Base-by-base conservation (phyloP, 2,888 invertebrate species). In the Tipula lateralis region DNA sequence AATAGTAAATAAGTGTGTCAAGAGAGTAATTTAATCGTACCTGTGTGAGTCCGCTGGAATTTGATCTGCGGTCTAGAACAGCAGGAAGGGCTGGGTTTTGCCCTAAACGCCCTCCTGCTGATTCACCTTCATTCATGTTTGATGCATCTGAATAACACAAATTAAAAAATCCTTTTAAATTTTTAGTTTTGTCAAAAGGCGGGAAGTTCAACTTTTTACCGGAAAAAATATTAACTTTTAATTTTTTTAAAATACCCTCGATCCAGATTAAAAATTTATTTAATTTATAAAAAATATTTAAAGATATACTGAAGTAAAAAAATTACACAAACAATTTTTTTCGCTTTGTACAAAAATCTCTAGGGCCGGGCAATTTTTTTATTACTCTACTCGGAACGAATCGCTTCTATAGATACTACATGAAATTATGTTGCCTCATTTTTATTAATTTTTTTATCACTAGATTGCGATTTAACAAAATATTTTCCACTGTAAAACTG, bases 61-160 rank as follows among this genome's bases (percentile, higher is more conserved):
- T 88, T 89, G 89, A 88, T 89, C 89, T 89, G 89, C 89, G 90
- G 89, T 90, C 89, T 89, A 88, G 88, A 89, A 90, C 90, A 90
- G 90, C 90, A 90, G 90, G 90, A 90, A 90, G 90, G 90, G 89
- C 90, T 88, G 90, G 89, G 89, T 88, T 88, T 87, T 88, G 88
- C 89, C 90, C 89, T 90, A 89, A 89, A 88, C 90, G 90, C 89
- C 90, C 90, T 89, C 90, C 90, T 90, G 90, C 90, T 90, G 90
- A 90, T 89, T 89, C 90, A 88, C 89, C 90, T 89, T 90, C 90
- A 90, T 90, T 90, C 90, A 90, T 90, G 89, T 90, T 90, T 89
- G 89, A 90, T 88, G 89, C 90, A 90, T 90, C 90, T 90, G 87
- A 84, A 88, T 82, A 82, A 82, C 32, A 82, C 16, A 82, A 82